These are phyloP conservation scores for Tenrec ecaudatus DNA, from an alignment of 2,113 vertebrate genomes.

Conservation along the genomic window DNA sequence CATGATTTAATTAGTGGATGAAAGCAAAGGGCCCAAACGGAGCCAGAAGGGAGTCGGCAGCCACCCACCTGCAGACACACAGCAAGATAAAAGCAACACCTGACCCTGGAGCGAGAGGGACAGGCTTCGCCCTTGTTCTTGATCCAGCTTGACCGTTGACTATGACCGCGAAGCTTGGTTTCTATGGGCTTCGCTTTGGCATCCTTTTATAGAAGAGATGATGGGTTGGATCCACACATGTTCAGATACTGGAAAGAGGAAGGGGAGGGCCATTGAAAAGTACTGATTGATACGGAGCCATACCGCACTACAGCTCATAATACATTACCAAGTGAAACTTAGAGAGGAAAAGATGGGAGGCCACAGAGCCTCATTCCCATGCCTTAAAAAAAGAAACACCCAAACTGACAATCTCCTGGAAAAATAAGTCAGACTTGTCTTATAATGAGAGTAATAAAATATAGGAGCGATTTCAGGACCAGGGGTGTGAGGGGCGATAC, in stretches of 20 bases:
- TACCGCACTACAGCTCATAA: not conserved
- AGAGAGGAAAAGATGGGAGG: not conserved
- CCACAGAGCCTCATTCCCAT: not conserved
- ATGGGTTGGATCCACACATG: not conserved
- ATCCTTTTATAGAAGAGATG: slow-evolving; percentile 35
- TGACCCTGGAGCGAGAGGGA: not conserved
- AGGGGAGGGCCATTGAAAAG: not conserved
- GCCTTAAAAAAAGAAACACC: not conserved
- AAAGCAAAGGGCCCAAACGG: slow-evolving; percentile 54
- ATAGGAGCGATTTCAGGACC: too few species aligned
- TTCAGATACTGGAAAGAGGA: not conserved
- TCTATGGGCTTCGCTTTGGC: not conserved
- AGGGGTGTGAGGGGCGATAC: too few species aligned
- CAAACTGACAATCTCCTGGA: not conserved
- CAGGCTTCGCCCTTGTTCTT: not conserved
- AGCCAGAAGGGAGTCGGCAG: slow-evolving; percentile 57
- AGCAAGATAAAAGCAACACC: slow-evolving; percentile 45
- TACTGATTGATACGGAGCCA: not conserved
- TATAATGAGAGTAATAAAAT: not conserved
- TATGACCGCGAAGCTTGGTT: slow-evolving; percentile 5
- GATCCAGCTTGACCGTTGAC: not conserved
- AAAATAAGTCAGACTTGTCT: not conserved
- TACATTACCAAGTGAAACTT: not conserved
- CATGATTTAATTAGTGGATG: slow-evolving; percentile 73
- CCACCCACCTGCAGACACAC: slow-evolving; percentile 56